Conservation (phyloP, 2,113 vertebrate genomes). For the Antechinus flavipes region DNA sequence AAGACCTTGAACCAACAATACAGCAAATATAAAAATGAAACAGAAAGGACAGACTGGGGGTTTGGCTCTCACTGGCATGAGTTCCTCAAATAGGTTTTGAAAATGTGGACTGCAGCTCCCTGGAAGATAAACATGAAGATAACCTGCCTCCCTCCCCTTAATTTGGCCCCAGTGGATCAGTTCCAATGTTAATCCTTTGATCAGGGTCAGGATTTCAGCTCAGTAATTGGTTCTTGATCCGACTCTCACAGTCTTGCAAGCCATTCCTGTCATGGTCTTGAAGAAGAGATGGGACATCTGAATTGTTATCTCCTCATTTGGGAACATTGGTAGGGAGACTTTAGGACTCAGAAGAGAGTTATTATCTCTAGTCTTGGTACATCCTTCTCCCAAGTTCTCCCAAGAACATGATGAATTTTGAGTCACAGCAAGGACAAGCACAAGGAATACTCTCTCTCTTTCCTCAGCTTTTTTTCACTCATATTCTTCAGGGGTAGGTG, state of each 20-base stretch:
- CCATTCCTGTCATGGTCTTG: background rate
- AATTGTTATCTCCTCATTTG: constrained; percentile 17
- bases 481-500: background rate
- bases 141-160: background rate
- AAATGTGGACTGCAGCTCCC: constrained; percentile 26
- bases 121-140: constrained; percentile 31
- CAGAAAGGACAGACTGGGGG: constrained; percentile 44
- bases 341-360: constrained; percentile 38
- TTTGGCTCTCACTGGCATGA: constrained; percentile 11
- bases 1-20: constrained; percentile 43
- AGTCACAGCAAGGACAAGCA: constrained; percentile 43
- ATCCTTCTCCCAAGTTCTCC: constrained; percentile 48
- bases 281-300: background rate
- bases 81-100: constrained; percentile 30
- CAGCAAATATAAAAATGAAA: constrained; percentile 59
- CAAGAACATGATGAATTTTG: background rate
- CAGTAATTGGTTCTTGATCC: background rate
- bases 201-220: background rate
- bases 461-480: background rate
- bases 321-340: constrained; percentile 9
- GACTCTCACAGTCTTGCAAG: background rate
- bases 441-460: constrained; percentile 21
- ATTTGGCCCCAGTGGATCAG: background rate
- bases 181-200: background rate
- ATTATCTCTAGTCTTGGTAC: background rate